Percentiles rank a stretch among this genome's conserved stretches.
Conservation (phyloP, 2,888 invertebrate genomes). For the Hyalella azteca region DNA sequence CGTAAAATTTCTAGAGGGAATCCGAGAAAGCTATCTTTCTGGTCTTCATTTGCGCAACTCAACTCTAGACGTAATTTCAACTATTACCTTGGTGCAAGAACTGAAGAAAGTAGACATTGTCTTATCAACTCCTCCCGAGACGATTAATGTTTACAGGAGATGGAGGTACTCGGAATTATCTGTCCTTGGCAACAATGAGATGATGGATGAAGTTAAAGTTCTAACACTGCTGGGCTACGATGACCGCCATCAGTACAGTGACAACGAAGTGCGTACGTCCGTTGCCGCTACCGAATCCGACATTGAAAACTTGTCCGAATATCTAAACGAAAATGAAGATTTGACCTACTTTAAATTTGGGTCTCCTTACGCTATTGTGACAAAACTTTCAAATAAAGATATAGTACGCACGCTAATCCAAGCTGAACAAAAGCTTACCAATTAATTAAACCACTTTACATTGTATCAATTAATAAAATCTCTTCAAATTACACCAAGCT, state of each 20-base stretch:
- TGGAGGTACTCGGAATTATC: constrained; percentile 46
- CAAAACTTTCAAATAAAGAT: constrained; percentile 42
- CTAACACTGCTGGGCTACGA: constrained; percentile 50
- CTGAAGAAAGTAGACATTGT: constrained; percentile 37
- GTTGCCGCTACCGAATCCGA: constrained; percentile 22
- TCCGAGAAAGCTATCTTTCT: constrained; percentile 40
- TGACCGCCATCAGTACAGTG: constrained; percentile 54
- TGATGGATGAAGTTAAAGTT: constrained; percentile 41
- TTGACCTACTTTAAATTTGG: constrained; percentile 44
- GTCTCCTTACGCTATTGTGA: constrained; percentile 41
- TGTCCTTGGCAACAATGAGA: neutral
- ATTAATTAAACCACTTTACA: neutral
- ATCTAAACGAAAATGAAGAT: constrained; percentile 35
- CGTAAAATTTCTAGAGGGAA: constrained; percentile 29
- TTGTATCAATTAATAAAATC: neutral
- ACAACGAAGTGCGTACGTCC: constrained; percentile 50
- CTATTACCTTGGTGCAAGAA: constrained; percentile 39
- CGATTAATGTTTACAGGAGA: constrained; percentile 43
- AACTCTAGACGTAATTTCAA: constrained; percentile 40
- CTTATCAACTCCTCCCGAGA: constrained; percentile 32
- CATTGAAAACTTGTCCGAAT: constrained; percentile 33
- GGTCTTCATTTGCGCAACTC: constrained; percentile 48
- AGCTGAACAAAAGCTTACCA: neutral
- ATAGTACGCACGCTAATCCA: neutral
- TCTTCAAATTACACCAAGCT: neutral